Evolutionary conservation across 2,113 vertebrate genomes (phyloP), one percentile per base, ranked within the genome.

Genomic region (Callorhinus ursinus): DNA sequence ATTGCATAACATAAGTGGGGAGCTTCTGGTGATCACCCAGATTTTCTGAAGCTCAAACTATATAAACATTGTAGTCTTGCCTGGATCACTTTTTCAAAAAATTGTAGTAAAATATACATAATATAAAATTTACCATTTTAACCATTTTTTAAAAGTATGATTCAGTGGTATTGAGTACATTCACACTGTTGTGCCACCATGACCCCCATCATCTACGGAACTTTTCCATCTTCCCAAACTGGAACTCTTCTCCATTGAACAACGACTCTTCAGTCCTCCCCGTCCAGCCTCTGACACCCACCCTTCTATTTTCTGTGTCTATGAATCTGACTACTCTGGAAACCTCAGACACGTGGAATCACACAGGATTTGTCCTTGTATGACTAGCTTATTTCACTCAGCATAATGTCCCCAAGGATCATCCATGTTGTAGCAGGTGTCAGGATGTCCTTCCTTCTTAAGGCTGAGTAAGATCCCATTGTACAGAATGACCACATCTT

Each of bases 351-450:
- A 46, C 36, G 19, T 61, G 26, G 39, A 14, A 11, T 51, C 21
- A 22, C 2, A 33, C 10, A 0, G 22, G 18, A 5, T 36, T 14
- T 5, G n/a, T 39, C 42, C 51, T 77, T 22, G 16, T 5, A 12
- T 31, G 21, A 21, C 39, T 4, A 74, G 39, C 22, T 14, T 46
- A 53, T 36, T 33, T 85, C 46, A 3, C 31, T 80, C 5, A 13
- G 80, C 24, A 10, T 0, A 0, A 14, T 0, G 49, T 31, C 51
- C n/a, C 74, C 63, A 8, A 3, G 42, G 39, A 4, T 36, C 74
- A 13, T 4, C 19, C 24, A 2, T 0, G 21, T 7, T 22, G 39
- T 1, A 5, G 72, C 31, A 3, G 7, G 21, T 12, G 74, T n/a
- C 26, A 0, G 84, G 12, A 31, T 22, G 8, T 51, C 80, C 16